Conservation (phyloP, 2,888 invertebrate genomes). For the Sminthurinus aureus region DNA sequence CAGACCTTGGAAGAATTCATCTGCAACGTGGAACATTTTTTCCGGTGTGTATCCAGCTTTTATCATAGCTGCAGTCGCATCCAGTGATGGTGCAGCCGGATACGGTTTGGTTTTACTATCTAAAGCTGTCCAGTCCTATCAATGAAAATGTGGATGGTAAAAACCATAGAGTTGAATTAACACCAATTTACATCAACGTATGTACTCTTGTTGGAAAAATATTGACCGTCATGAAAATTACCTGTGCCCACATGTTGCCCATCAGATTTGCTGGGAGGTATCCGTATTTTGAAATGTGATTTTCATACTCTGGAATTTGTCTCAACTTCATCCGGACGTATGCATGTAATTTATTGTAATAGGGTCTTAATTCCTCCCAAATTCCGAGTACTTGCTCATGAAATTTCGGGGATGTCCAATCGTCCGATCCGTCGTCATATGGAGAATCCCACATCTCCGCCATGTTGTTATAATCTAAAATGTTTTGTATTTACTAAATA, state of each 20-base stretch:
- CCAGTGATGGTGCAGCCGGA: conserved; percentile 73
- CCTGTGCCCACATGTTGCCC: conserved; percentile 83
- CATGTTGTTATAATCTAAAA: conserved; percentile 87
- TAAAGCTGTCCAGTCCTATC: conserved; percentile 72
- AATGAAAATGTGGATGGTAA: too few relatives aligned
- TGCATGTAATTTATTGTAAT: conserved; percentile 84
- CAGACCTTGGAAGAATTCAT: conserved; percentile 82
- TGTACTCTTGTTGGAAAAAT: too few relatives aligned
- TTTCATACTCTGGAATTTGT: conserved; percentile 55
- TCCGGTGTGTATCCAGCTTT: conserved; percentile 61
- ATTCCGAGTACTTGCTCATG: conserved; percentile 65
- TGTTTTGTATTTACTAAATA: too few relatives aligned
- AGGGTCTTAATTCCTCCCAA: conserved; percentile 73
- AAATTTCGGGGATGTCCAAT: conserved; percentile 63
- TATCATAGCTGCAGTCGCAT: conserved; percentile 80
- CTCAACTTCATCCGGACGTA: conserved; percentile 76
- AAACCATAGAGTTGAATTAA: too few relatives aligned
- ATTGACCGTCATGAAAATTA: too few relatives aligned
- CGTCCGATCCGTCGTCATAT: conserved; percentile 69
- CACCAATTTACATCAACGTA: too few relatives aligned
- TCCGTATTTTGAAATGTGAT: conserved; percentile 57
- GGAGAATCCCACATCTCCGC: conserved; percentile 92
- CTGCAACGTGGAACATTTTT: conserved; percentile 66
- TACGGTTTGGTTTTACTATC: conserved; percentile 79
- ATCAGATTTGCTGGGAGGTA: conserved; percentile 60